phyloP scores from a whole-genome alignment of 2,888 invertebrate genomes.

The Lissonota sp. region DNA sequence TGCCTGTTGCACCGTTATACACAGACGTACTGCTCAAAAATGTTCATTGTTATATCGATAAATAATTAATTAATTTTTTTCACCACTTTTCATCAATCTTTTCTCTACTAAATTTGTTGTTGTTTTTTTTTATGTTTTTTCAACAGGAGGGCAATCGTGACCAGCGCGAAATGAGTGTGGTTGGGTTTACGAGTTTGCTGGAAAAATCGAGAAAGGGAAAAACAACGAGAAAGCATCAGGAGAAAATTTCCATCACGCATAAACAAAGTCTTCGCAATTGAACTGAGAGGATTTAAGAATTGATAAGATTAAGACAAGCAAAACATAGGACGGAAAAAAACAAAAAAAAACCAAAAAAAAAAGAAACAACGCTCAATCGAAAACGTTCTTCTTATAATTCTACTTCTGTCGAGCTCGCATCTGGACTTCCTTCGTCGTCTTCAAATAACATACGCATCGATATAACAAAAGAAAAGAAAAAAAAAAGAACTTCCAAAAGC shows the following conservation, averaged over 20 bases:
- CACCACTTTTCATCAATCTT: neutral
- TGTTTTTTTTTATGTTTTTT: constrained; percentile 37
- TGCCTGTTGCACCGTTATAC: constrained; percentile 56
- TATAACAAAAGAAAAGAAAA: neutral
- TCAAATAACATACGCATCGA: constrained; percentile 40
- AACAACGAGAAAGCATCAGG: constrained; percentile 36
- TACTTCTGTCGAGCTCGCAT: constrained; percentile 26
- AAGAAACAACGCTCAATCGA: constrained; percentile 59
- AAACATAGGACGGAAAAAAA: constrained; percentile 21
- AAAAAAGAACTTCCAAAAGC: constrained; percentile 51
- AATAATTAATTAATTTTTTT: constrained; percentile 31
- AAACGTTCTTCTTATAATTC: constrained; percentile 54
- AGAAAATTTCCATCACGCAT: constrained; percentile 62
- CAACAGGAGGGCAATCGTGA: constrained; percentile 70
- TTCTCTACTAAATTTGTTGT: neutral
- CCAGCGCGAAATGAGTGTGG: constrained; percentile 79
- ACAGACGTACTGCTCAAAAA: constrained; percentile 75
- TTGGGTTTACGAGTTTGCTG: constrained; percentile 67
- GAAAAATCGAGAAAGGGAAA: constrained; percentile 64
- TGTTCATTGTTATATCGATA: constrained; percentile 66
- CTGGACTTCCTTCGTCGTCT: constrained; percentile 46
- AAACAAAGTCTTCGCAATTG: constrained; percentile 67
- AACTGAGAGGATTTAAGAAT: constrained; percentile 49
- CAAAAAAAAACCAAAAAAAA: constrained; percentile 19
- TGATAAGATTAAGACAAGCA: constrained; percentile 23